Conservation (phyloP, 2,113 vertebrate species). For the Struthidea cinerea region DNA sequence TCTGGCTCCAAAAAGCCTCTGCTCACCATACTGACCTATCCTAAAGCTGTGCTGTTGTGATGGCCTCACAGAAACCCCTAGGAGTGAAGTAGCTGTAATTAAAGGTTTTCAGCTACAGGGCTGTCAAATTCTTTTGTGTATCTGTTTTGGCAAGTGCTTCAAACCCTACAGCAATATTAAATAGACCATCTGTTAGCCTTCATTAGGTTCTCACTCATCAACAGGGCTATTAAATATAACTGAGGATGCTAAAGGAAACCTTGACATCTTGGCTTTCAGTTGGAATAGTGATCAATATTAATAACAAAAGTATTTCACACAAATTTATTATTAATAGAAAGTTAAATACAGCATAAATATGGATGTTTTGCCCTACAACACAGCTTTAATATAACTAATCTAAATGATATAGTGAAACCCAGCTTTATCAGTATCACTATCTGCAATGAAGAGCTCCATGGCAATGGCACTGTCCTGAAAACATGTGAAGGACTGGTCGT, state of each 20-base stretch:
- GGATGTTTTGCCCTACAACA: conserved; percentile 54
- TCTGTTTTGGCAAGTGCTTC: conserved; percentile 73
- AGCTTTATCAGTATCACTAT: neutral
- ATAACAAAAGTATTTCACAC: conserved; percentile 69
- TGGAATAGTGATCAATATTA: conserved; percentile 76
- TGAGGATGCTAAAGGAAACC: conserved; percentile 56
- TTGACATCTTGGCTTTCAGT: conserved; percentile 74
- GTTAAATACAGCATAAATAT: conserved; percentile 71
- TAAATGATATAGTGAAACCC: conserved; percentile 38
- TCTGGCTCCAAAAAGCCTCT: neutral
- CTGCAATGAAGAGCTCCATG: neutral
- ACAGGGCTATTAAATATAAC: conserved; percentile 74
- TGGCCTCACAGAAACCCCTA: conserved; percentile 25
- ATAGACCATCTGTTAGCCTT: conserved; percentile 80
- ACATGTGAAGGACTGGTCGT: neutral
- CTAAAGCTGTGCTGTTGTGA: neutral
- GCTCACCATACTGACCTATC: neutral
- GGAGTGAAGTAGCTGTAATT: conserved; percentile 73
- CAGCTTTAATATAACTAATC: conserved; percentile 49
- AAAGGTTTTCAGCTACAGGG: conserved; percentile 71
- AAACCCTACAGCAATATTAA: conserved; percentile 74
- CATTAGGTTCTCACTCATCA: conserved; percentile 76
- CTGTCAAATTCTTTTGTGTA: conserved; percentile 73
- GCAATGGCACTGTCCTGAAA: neutral
- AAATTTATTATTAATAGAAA: conserved; percentile 75